Evolutionary conservation across 2,888 invertebrate species (phyloP).

Genomic region (Tethea ocularis): DNA sequence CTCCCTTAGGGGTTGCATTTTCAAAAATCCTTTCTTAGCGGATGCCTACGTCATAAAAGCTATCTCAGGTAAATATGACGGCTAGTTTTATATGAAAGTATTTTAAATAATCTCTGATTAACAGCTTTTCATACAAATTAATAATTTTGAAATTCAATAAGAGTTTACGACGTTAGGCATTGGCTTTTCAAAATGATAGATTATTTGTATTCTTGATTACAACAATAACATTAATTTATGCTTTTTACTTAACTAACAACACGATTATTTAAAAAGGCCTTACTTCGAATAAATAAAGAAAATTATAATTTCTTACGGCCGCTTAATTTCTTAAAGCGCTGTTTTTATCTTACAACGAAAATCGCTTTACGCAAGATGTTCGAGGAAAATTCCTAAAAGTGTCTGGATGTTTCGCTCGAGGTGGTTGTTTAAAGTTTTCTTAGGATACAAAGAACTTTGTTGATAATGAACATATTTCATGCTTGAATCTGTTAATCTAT

Average conservation of each 20-base stretch:
- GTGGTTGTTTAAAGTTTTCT: background rate
- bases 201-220: background rate
- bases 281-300: background rate
- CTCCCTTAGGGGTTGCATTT: too few species aligned
- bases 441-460: background rate
- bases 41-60: too few species aligned
- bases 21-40: too few species aligned
- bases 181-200: too few species aligned
- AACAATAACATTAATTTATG: background rate
- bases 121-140: too few species aligned
- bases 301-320: background rate
- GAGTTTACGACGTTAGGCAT: too few species aligned
- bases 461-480: background rate
- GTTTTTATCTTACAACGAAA: conserved; percentile 5
- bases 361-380: conserved; percentile 1
- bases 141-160: too few species aligned
- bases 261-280: background rate
- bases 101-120: too few species aligned
- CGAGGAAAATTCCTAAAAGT: background rate
- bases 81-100: too few species aligned
- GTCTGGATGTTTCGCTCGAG: background rate
- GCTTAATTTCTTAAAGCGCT: background rate
- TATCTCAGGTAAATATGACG: too few species aligned
- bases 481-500: background rate
- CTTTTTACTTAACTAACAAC: background rate